A percentile compares a stretch with the other conserved stretches of the same genome.
These are phyloP conservation scores for Drosophila sproati DNA, from an alignment of 1,140 invertebrate genomes.

Conservation along the genomic window DNA sequence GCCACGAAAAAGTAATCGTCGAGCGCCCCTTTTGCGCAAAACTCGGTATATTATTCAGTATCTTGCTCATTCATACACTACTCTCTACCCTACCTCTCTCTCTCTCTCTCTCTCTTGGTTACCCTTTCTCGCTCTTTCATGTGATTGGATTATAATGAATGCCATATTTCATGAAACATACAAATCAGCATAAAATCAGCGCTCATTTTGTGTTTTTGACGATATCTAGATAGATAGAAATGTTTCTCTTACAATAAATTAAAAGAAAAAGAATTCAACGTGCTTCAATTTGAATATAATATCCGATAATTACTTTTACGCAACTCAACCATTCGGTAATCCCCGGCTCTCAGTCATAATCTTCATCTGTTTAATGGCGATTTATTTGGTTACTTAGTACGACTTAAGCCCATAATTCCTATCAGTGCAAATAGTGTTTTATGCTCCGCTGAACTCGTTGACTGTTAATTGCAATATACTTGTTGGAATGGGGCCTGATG, in stretches of 20 bases:
- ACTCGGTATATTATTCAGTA: neutral
- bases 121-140: neutral
- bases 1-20: constrained; percentile 56
- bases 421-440: constrained; percentile 54
- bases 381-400: constrained; percentile 46
- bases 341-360: neutral
- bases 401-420: constrained; percentile 42
- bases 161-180: too few relatives aligned
- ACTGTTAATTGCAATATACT: constrained; percentile 55
- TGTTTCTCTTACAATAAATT: too few relatives aligned
- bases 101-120: neutral
- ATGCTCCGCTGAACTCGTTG: constrained; percentile 58
- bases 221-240: too few relatives aligned
- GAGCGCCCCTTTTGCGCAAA: neutral
- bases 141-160: neutral
- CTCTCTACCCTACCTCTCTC: too few relatives aligned
- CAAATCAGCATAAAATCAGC: too few relatives aligned
- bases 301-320: neutral
- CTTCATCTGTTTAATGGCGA: constrained; percentile 3
- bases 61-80: too few relatives aligned
- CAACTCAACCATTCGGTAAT: neutral
- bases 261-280: too few relatives aligned
- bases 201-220: too few relatives aligned
- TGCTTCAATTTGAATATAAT: neutral
- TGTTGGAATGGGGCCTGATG: neutral